Evolutionary conservation across 64 coral and sea anemone genomes (phyloP).

Genomic region (Montipora cactus): DNA sequence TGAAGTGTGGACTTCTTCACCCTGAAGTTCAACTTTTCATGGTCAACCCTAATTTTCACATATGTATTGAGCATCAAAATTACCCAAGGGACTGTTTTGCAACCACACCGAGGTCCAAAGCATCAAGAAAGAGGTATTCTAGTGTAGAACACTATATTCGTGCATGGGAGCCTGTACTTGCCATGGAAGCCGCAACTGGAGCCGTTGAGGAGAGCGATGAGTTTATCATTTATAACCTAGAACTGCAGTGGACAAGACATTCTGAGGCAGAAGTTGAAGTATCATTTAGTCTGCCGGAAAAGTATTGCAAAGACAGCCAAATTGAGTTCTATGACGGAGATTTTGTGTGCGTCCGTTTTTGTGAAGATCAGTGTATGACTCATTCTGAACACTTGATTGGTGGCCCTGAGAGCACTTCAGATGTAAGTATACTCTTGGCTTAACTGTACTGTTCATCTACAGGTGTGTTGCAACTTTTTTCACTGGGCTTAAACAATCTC

Average conservation of each 20-base stretch:
- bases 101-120: background rate
- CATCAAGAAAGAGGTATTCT: slow-evolving; percentile 37
- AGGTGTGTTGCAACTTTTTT: too few species aligned
- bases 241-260: slow-evolving; percentile 15
- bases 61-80: slow-evolving; percentile 84
- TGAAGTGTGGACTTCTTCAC: slow-evolving; percentile 26
- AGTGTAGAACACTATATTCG: slow-evolving; percentile 3
- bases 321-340: slow-evolving; percentile 44
- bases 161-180: slow-evolving; percentile 69
- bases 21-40: slow-evolving; percentile 79
- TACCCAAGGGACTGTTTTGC: slow-evolving; percentile 64
- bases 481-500: too few species aligned
- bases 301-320: slow-evolving; percentile 17
- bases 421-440: background rate
- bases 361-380: too few species aligned
- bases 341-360: slow-evolving; percentile 30
- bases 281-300: background rate
- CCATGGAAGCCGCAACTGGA: slow-evolving; percentile 69
- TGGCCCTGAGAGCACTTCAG: background rate
- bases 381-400: too few species aligned
- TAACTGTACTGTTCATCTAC: too few species aligned
- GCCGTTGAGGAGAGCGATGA: slow-evolving; percentile 67
- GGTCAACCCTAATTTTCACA: slow-evolving; percentile 29
- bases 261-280: background rate
- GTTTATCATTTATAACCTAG: slow-evolving; percentile 55